Base-by-base conservation (phyloP, 2,888 invertebrate species). In the Ormyrus rosae region DNA sequence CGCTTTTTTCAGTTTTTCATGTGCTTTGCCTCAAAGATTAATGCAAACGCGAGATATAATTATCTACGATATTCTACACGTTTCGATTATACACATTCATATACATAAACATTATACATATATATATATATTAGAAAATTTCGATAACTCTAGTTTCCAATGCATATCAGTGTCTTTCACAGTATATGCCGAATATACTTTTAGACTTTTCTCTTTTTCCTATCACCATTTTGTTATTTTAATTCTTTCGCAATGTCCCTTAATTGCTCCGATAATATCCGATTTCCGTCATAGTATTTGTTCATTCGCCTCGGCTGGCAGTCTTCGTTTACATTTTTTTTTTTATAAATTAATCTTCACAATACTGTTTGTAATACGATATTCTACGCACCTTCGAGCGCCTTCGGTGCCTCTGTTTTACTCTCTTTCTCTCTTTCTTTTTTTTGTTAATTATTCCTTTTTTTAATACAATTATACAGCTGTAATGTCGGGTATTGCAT, bases 301-400 rank as follows among this genome's bases (percentile, higher is more conserved):
- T 77, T 76, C 80, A 82, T 79, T 82, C 82, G 82, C 85, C 83
- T 86, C 85, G 84, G 83, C 83, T 86, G 86, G 86, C 88, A 89
- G 88, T 88, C 88, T 89, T 87, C 85, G 82, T 85, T 72, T 72
- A 71, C 34, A 34, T 60, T 50, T 61, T 58, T 56, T 76, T 81
- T 73, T 79, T 79, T 82, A 78, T 85, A 83, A 87, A 84, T 84
- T 84, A 84, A 81, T 87, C 72, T 87, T 87, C 85, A 87, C 88
- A 90, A 90, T 90, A 90, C 90, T 90, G 90, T 87, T 90, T 86
- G 89, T 89, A 90, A 90, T 89, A 90, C 88, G 85, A 88, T 78
- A 82, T 88, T 87, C 84, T 84, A 85, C 83, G 83, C 84, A 85
- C 82, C 81, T 83, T 84, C 84, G 84, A 86, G 86, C 84, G 85